These are phyloP conservation scores for Ceramica pisi DNA, from an alignment of 2,888 invertebrate species.

Conservation along the genomic window DNA sequence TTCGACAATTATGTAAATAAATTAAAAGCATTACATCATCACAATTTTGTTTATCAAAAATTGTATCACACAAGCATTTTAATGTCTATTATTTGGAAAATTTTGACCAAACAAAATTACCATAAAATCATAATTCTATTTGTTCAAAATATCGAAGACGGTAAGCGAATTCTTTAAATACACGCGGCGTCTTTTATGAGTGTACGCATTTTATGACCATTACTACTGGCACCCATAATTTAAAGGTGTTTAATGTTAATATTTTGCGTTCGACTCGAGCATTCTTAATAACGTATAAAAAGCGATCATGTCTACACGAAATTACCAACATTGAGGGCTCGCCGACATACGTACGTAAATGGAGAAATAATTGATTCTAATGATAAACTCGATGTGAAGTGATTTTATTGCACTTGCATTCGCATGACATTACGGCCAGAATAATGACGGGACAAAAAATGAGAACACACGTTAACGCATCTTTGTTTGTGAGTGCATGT, in stretches of 20 bases:
- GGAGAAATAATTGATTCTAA: slow-evolving; percentile 84
- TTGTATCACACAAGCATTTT: slow-evolving; percentile 54
- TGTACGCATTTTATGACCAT: slow-evolving; percentile 58
- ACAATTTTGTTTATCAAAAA: slow-evolving; percentile 50
- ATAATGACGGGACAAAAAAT: slow-evolving; percentile 79
- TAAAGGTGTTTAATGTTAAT: slow-evolving; percentile 71
- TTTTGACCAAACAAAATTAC: slow-evolving; percentile 33
- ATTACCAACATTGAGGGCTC: slow-evolving; percentile 77
- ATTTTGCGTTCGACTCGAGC: slow-evolving; percentile 69
- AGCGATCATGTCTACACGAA: slow-evolving; percentile 78
- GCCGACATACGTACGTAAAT: slow-evolving; percentile 72
- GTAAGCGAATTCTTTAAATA: slow-evolving; percentile 60
- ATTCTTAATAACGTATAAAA: slow-evolving; percentile 77
- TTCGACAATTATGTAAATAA: slow-evolving; percentile 23
- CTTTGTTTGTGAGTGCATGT: slow-evolving; percentile 60
- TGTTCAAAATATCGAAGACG: slow-evolving; percentile 39
- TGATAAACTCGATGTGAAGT: slow-evolving; percentile 79
- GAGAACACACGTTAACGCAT: slow-evolving; percentile 73
- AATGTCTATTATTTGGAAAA: slow-evolving; percentile 57
- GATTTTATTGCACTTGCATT: slow-evolving; percentile 79
- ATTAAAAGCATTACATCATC: slow-evolving; percentile 33
- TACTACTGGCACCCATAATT: slow-evolving; percentile 60
- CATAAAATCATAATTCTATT: slow-evolving; percentile 55
- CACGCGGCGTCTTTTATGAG: slow-evolving; percentile 52
- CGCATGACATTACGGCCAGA: slow-evolving; percentile 73